Base-by-base conservation (phyloP, 2,888 invertebrate genomes). In the Choristoneura rosaceana region DNA sequence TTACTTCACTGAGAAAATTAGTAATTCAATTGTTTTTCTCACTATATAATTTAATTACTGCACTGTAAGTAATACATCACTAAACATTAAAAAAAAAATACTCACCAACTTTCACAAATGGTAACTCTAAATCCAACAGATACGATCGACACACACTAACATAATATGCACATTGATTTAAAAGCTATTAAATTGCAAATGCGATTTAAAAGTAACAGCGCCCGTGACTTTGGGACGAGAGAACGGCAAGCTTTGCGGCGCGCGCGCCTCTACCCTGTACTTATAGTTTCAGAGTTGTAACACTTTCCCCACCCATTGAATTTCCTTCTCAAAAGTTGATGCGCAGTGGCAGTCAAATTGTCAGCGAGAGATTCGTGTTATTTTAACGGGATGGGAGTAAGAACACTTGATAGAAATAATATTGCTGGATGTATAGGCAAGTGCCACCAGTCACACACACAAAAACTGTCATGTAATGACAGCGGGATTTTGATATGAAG, bases 281-380 rank as follows among this genome's bases (percentile, higher is more conserved):
- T 93, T 93, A 93, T 93, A 93, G 88, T 86, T 90, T 92, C 88
- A 87, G 85, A 75, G 76, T 79, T 83, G 89, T 89, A 87, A 87
- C 89, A 92, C 92, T 92, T 93, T 93, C 92, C 92, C 93, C 90
- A 85, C 89, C 88, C 81, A 25, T 15, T 8, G 43, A 12, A 45
- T 66, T 74, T 69, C 67, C 68, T 59, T 63, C 66, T 66, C 52
- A 65, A 70, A 69, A 69, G 10, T 41, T 63, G 10, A 25, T 55
- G 25, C 50, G 15, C 50, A 9, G 9, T n/a, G 12, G 9, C 34
- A 17, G 45, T 55, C 47, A 41, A 10, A 5, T 7, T 41, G n/a
- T 45, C n/a, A 17, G 52, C 34, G 58, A 63, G n/a, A 17, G 52
- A 52, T 62, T 33, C 15, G 33, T 25, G 55, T 55, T 55, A 12